Percentiles rank a stretch among this genome's conserved stretches.
phyloP scores from a whole-genome alignment of 2,888 invertebrate species.

The Leucophora obtusa region DNA sequence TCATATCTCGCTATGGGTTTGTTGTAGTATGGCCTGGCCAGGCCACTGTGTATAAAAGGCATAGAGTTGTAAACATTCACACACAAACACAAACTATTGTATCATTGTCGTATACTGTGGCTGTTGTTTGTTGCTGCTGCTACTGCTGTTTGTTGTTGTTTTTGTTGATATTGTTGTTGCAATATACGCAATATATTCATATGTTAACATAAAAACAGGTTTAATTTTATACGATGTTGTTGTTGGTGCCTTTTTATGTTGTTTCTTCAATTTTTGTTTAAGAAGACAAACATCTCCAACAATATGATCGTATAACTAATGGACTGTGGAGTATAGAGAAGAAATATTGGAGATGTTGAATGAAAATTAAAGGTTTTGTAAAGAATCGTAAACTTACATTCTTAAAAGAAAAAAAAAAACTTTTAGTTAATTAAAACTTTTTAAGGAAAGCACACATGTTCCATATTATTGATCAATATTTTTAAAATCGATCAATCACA shows the following conservation, averaged over 20 bases:
- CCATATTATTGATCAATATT: too few species aligned
- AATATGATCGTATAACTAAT: background rate
- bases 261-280: conserved; percentile 28
- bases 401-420: too few species aligned
- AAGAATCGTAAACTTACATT: too few species aligned
- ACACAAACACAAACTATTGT: conserved; percentile 36
- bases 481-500: too few species aligned
- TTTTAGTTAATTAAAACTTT: too few species aligned
- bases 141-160: conserved; percentile 68
- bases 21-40: conserved; percentile 2
- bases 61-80: conserved; percentile 49
- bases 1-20: conserved; percentile 10
- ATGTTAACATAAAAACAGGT: conserved; percentile 77
- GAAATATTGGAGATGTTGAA: too few species aligned
- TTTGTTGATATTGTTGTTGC: conserved; percentile 73
- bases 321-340: conserved; percentile 10
- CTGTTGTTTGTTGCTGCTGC: conserved; percentile 32
- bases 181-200: conserved; percentile 78
- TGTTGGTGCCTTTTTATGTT: conserved; percentile 15
- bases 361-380: too few species aligned
- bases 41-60: conserved; percentile 2
- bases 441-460: too few species aligned
- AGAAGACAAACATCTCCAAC: conserved; percentile 54
- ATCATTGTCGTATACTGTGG: background rate
- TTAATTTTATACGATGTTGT: conserved; percentile 68